Evolutionary conservation across 2,113 vertebrate species (phyloP).

Genomic region (Melanerpes formicivorus): DNA sequence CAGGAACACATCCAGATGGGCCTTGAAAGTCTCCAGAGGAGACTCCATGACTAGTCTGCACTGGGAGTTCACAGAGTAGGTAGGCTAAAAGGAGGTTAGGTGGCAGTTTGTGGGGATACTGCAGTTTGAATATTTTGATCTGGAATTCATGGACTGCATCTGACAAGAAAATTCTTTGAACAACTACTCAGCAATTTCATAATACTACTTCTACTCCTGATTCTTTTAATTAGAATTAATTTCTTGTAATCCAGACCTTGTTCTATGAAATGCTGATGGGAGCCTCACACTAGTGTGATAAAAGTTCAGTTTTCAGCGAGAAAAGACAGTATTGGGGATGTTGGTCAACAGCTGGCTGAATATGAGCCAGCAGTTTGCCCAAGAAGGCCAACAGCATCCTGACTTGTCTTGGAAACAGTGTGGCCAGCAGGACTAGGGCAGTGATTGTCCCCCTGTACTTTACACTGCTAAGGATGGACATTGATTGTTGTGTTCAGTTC

Average conservation of each 20-base stretch:
- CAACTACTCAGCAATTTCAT: neutral
- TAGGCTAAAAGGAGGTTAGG: neutral
- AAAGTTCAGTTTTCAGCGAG: neutral
- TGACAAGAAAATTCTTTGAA: neutral
- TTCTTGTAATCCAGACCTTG: neutral
- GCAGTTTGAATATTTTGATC: neutral
- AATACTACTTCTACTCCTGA: neutral
- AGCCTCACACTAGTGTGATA: neutral
- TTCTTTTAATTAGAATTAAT: neutral
- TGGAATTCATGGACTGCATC: neutral
- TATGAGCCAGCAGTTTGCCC: neutral
- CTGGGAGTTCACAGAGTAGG: neutral
- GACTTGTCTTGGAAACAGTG: neutral
- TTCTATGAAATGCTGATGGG: neutral
- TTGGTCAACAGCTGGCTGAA: neutral
- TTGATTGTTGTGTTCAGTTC: neutral
- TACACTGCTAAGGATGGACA: fast-evolving
- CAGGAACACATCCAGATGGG: no score
- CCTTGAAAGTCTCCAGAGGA: no score
- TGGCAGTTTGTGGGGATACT: neutral
- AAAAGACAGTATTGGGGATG: neutral
- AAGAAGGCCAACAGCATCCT: no score
- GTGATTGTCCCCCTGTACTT: fast-evolving
- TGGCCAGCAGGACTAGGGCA: neutral
- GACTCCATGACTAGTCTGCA: neutral